Base-by-base conservation (phyloP, 1,140 invertebrate species). In the Achatina immaculata region DNA sequence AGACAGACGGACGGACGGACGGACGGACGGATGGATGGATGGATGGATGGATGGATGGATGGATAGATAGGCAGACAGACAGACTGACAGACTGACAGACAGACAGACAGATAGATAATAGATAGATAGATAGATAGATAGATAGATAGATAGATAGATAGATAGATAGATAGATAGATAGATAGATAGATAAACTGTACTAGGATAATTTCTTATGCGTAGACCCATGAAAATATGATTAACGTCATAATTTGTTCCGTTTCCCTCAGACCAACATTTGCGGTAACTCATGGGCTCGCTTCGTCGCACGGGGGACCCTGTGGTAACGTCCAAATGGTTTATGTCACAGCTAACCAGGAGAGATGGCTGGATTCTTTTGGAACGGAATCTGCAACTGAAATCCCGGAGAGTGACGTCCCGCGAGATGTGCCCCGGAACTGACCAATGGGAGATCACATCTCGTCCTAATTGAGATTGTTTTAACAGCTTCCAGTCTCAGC, bases 381-480 rank as follows among this genome's bases (percentile, higher is more conserved):
- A 73, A 43, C 28, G 16, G 71, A 73, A 73, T 73, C 71, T 73
- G 28, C 71, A 43, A 73, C 71, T 28, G 42, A 73, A 73, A 73
- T 73, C 71, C 71, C 71, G 71, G 71, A 51, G 71, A 73, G 45
- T 73, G 43, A 48, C 71, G n/a, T 48, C 71, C 71, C 71, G 2
- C 14, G 71, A 45, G 71, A 31, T 0, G n/a, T n/a, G 71, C 71
- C 71, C 43, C 48, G 42, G 71, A 43, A 45, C 43, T 73, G 71
- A 43, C 71, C 71, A 48, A 48, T 48, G 71, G 71, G 71, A 73
- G 42, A 45, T 45, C 71, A 34, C 71, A 45, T 73, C 71, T 73
- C 71, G 43, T 19, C 71, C 42, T 73, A 73, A 73, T 73, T 40
- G 71, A 73, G 71, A 73, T 73, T 73, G 71, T 73, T 73, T 34